Evolutionary conservation across 2,113 vertebrate species (phyloP).

Genomic region (Ictalurus furcatus): DNA sequence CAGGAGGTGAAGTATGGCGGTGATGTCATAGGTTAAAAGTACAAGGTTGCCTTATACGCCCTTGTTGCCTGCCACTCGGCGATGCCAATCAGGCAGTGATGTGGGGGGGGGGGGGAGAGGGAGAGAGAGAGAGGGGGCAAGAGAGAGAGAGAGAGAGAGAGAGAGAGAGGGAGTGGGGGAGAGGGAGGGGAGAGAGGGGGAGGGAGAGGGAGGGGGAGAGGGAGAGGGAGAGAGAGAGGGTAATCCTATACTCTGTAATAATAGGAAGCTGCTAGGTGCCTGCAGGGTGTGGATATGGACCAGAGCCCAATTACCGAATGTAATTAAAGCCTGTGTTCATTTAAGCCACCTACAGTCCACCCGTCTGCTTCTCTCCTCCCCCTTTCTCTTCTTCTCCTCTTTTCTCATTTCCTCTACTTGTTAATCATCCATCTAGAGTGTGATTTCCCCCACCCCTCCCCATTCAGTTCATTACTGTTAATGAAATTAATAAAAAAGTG

Average conservation of each 20-base stretch:
- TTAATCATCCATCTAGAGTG: background rate
- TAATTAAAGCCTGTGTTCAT: conserved; percentile 51
- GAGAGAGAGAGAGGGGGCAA: background rate
- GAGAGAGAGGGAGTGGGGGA: too few species aligned
- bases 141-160: background rate
- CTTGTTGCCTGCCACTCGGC: background rate
- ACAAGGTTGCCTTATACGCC: background rate
- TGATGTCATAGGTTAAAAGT: background rate
- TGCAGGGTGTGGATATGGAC: conserved; percentile 37
- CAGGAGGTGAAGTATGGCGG: background rate
- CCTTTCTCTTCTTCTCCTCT: conserved; percentile 4
- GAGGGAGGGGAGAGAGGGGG: too few species aligned
- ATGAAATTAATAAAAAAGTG: background rate
- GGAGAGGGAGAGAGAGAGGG: background rate
- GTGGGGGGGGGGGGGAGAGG: background rate
- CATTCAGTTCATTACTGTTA: background rate
- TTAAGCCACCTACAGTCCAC: conserved; percentile 44
- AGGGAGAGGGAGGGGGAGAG: too few species aligned
- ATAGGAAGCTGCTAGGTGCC: conserved; percentile 29
- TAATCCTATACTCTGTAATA: conserved; percentile 31
- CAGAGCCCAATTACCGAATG: conserved; percentile 43
- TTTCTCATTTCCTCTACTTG: background rate
- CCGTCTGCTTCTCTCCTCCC: conserved; percentile 30
- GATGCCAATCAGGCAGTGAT: background rate
- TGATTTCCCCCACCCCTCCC: background rate